A percentile compares a stretch with the other conserved stretches of the same genome.
Evolutionary conservation across 2,797 vertebrate genomes (phyloP).

Genomic region (Peromyscus nudipes): DNA sequence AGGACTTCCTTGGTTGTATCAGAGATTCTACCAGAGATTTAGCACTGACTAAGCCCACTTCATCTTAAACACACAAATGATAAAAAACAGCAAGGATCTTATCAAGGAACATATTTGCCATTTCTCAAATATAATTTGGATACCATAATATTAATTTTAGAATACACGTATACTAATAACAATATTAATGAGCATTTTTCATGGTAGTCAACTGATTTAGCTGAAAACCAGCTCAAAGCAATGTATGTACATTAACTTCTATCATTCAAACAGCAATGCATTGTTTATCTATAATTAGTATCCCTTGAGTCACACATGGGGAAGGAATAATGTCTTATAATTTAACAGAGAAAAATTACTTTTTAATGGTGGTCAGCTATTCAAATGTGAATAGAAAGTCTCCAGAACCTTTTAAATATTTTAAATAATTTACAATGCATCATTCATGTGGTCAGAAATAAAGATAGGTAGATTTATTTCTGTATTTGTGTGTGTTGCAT

Average conservation of each 20-base stretch:
- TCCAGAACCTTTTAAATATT: not conserved
- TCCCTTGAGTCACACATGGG: not conserved
- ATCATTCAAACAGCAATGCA: not conserved
- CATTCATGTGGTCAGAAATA: slow-evolving; percentile 1
- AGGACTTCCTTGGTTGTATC: not conserved
- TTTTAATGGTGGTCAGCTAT: not conserved
- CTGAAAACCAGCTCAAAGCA: not conserved
- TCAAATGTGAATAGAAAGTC: slow-evolving; percentile 15
- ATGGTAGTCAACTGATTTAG: not conserved
- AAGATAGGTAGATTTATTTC: not conserved
- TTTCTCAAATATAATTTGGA: slow-evolving; percentile 47
- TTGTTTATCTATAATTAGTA: slow-evolving; percentile 25
- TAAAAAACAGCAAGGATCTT: not conserved
- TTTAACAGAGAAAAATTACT: not conserved
- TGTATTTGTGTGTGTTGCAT: not conserved
- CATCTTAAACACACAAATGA: slow-evolving; percentile 4
- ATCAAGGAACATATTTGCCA: not conserved
- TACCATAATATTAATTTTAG: not conserved
- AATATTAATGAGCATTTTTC: not conserved
- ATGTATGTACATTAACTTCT: not conserved
- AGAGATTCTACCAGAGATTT: not conserved
- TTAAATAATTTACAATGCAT: not conserved
- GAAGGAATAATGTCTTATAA: not conserved
- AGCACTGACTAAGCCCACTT: not conserved
- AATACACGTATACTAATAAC: not conserved